Evolutionary conservation across 2,113 vertebrate species (phyloP), one percentile per base, ranked within the genome.

Genomic region (Microcebus griseorufus): DNA sequence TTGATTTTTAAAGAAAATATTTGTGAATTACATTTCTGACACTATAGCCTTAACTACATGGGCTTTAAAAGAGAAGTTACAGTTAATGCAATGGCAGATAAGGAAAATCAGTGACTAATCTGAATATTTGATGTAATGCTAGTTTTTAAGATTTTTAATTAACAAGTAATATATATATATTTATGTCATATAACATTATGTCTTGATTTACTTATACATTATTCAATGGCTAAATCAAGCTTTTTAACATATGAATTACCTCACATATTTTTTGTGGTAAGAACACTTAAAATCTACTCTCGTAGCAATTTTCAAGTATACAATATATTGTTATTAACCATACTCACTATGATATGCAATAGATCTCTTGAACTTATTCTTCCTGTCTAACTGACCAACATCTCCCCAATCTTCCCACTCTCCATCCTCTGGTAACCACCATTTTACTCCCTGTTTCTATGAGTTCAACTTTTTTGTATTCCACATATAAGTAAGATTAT

Each of bases 1-100:
- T 94, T 91, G 20, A 69, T 82, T 94, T 92, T 75, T 82, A 94
- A 93, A 88, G 17, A 6, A 92, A 45, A 73, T 22, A 78, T 53
- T 51, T 94, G n/a, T 76, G 42, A 88, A 58, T 85, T 45, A 45
- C 1, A 65, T 79, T 51, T 88, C 14, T 90, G 20, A 2, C 20
- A n/a, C n/a, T 75, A 53, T 73, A 76, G 22, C 13, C 60, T 65
- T 76, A 84, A 72, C 37, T 85, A n/a, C 51, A 70, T 93, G 23
- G 29, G 60, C 12, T 72, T 64, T 76, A 58, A 92, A 70, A 94
- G 22, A 20, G 69, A 18, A 78, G 4, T 83, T 95, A 48, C 5
- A 67, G 48, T 70, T 69, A 87, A 93, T 76, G 34, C 5, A 92
- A 58, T 90, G 14, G 7, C 67, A 86, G 42, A 83, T 45, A 72